Percentiles rank a stretch among this genome's conserved stretches.
These are phyloP conservation scores for Callospermophilus lateralis DNA, from an alignment of 2,113 vertebrate genomes.

Conservation along the genomic window DNA sequence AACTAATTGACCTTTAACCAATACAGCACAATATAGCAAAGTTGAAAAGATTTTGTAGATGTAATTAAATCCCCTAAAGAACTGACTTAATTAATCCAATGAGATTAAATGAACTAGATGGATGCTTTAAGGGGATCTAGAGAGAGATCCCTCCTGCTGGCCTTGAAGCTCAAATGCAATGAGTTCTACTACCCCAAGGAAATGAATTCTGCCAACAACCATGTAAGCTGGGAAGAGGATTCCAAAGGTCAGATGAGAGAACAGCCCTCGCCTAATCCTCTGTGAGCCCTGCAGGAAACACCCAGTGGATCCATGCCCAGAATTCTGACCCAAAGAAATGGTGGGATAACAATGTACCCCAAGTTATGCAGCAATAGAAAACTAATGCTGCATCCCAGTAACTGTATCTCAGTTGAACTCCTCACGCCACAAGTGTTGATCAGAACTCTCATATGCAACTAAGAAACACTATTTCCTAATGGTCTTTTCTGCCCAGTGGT, in stretches of 20 bases:
- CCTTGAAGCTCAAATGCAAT: neutral
- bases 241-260: neutral
- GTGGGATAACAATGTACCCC: neutral
- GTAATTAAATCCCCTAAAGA: neutral
- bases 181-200: neutral
- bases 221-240: rapidly evolving
- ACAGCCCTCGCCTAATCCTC: neutral
- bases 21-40: neutral
- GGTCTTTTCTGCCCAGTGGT: too few relatives aligned
- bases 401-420: neutral
- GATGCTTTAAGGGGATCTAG: neutral
- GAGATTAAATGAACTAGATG: neutral
- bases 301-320: neutral
- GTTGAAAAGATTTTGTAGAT: neutral
- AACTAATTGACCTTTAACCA: neutral
- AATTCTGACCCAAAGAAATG: neutral
- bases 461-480: neutral
- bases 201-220: neutral
- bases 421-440: neutral
- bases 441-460: neutral
- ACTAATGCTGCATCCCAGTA: neutral
- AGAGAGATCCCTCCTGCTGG: neutral
- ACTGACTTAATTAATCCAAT: neutral
- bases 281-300: neutral
- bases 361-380: neutral